Evolutionary conservation across 2,888 invertebrate genomes (phyloP).

Genomic region (Cancer borealis): DNA sequence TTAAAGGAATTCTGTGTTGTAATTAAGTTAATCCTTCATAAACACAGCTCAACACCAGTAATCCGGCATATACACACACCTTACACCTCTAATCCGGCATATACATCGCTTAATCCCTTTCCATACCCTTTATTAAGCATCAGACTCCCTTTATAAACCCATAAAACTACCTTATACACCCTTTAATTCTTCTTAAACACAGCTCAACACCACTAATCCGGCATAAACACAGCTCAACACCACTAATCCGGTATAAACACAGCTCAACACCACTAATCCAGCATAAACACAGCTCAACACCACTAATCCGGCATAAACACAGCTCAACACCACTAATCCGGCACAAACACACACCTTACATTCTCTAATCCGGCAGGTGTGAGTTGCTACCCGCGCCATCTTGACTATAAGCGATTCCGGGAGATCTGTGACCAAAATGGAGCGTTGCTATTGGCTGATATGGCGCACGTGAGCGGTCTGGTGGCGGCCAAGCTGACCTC

Average conservation of each 20-base stretch:
- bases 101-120: neutral
- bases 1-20: no score
- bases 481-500: conserved; percentile 94
- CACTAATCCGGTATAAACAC: neutral
- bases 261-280: neutral
- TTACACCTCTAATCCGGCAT: conserved; percentile 74
- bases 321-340: neutral
- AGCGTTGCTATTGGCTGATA: conserved; percentile 94
- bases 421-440: conserved; percentile 88
- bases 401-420: conserved; percentile 89
- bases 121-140: neutral
- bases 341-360: no score
- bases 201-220: neutral
- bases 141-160: neutral
- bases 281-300: no score
- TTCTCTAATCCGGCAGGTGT: conserved; percentile 82
- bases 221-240: neutral
- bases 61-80: no score
- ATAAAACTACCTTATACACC: neutral
- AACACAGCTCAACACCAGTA: neutral
- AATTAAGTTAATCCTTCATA: no score
- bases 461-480: conserved; percentile 96
- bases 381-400: conserved; percentile 94
- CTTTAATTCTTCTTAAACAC: neutral
- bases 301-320: neutral